phyloP scores from a whole-genome alignment of 1,140 invertebrate genomes.

The Bombus waltoni region DNA sequence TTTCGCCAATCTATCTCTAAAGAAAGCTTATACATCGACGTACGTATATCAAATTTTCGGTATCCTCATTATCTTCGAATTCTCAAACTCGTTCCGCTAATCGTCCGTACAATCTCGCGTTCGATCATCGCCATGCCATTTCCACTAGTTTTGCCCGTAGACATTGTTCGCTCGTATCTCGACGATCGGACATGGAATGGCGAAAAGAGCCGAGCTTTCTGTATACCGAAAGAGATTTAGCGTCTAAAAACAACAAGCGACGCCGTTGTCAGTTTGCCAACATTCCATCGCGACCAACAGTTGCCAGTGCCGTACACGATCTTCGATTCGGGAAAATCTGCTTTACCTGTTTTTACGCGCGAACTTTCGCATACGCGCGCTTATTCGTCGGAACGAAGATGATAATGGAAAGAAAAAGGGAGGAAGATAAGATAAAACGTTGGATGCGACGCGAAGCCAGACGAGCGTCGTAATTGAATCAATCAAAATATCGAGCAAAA shows the following conservation, averaged over 20 bases:
- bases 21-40: too few species aligned
- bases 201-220: slow-evolving; percentile 28
- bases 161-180: slow-evolving; percentile 10
- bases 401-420: neutral
- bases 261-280: slow-evolving; percentile 76
- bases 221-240: neutral
- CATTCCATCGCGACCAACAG: slow-evolving; percentile 67
- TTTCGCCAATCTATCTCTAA: too few species aligned
- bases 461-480: slow-evolving; percentile 75
- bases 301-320: slow-evolving; percentile 51
- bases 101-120: neutral
- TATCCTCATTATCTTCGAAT: too few species aligned
- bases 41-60: too few species aligned
- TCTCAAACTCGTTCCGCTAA: neutral
- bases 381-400: neutral
- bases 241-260: slow-evolving; percentile 73
- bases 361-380: neutral
- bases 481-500: slow-evolving; percentile 71
- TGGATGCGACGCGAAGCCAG: slow-evolving; percentile 52
- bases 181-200: slow-evolving; percentile 27
- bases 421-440: neutral
- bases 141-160: neutral
- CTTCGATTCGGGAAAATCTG: slow-evolving; percentile 58
- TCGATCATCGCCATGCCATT: neutral
- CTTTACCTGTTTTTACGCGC: slow-evolving; percentile 54